These are phyloP conservation scores for Schlechtendalia chinensis DNA, from an alignment of 1,140 invertebrate species.

Conservation along the genomic window DNA sequence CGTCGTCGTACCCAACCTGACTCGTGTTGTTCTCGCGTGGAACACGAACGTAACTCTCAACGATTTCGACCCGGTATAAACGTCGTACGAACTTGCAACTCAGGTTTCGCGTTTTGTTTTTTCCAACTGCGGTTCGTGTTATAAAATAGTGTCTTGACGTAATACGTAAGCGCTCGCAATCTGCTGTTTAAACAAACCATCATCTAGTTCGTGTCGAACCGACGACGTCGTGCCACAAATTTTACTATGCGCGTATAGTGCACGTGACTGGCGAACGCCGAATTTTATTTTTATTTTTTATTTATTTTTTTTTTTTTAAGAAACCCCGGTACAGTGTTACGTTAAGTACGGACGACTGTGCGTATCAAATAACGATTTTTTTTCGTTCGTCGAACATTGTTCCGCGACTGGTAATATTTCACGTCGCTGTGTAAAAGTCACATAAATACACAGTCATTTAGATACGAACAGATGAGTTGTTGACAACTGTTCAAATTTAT, in stretches of 20 bases:
- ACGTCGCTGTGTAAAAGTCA: neutral
- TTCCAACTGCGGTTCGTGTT: too few relatives aligned
- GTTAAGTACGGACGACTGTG: neutral
- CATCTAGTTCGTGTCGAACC: neutral
- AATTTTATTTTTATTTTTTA: constrained; percentile 37
- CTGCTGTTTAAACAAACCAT: neutral
- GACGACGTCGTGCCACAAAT: too few relatives aligned
- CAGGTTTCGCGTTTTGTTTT: too few relatives aligned
- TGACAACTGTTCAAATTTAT: constrained; percentile 10
- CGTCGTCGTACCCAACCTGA: too few relatives aligned
- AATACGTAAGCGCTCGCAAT: too few relatives aligned
- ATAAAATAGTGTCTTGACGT: too few relatives aligned
- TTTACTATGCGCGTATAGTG: too few relatives aligned
- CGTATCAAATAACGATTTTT: constrained; percentile 32
- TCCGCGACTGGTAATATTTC: constrained; percentile 10
- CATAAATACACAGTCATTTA: neutral
- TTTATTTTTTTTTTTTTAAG: too few relatives aligned
- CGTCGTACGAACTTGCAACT: too few relatives aligned
- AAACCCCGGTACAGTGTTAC: constrained; percentile 5
- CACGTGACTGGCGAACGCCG: neutral
- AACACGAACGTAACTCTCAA: too few relatives aligned
- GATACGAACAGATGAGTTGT: neutral
- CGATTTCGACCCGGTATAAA: too few relatives aligned
- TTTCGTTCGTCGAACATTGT: neutral
- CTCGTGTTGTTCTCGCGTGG: too few relatives aligned